Base-by-base conservation (phyloP, 2,797 vertebrate species). In the Schizopygopsis pylzovi region DNA sequence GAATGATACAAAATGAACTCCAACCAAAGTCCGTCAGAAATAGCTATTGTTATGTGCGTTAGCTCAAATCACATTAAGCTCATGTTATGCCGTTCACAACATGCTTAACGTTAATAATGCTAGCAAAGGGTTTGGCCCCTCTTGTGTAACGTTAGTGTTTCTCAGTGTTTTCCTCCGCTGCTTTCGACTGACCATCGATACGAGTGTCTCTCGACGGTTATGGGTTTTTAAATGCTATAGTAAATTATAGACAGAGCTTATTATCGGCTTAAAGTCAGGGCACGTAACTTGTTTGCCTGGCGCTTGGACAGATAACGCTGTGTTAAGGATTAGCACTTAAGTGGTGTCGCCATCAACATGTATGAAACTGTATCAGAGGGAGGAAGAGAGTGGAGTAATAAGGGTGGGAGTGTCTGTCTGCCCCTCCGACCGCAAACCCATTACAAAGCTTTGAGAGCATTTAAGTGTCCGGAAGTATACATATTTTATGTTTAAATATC, bases 191-290 rank as follows among this genome's bases (percentile, higher is more conserved):
- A 28, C 37, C 65, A 78, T 6, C 47, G 37, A 78, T 70, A 70
- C 6, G 33, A 70, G 6, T 15, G 65, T 84, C n/a, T 68, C 49
- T 79, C 15, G 1, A 11, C n/a, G 25, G n/a, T 59, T 45, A 37
- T 45, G 45, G n/a, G 37, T 45, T 68, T 79, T 70, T 8, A 49
- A 7, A 43, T 54, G 43, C 78, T 73, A 33, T 39, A 39, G 61
- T 68, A 67, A 59, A 81, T 85, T 67, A 68, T 39, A 52, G 47
- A 9, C 92, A 16, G 86, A 94, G 91, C 93, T 91, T 87, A 90
- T 95, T 94, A 95, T 87, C 37, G 90, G 95, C 93, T 95, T 95
- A 89, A 83, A 84, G 76, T 86, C 78, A 90, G 76, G 52, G 65
- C 90, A 85, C 67, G 79, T 63, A 63, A 82, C 75, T 79, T 83